Base-by-base conservation (phyloP, 1,140 invertebrate genomes). In the Camponotus vicinus region DNA sequence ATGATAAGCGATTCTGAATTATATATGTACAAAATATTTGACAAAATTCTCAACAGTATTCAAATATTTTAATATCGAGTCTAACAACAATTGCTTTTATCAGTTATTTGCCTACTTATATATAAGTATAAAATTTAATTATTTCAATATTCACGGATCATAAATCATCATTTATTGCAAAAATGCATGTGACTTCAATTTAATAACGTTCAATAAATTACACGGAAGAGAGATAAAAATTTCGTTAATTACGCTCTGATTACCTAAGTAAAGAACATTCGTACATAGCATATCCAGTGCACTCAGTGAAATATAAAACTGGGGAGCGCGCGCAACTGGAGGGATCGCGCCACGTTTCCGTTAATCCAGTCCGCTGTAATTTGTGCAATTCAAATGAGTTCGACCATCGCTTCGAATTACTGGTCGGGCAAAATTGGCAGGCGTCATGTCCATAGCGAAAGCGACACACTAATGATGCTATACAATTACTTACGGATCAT, bases 401-500 rank as follows among this genome's bases (percentile, higher is more conserved):
- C 57, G 42, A 67, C 42, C 9, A 8, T 40, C 45, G 86, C 79
- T 52, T 87, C 85, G 85, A 92, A 91, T 92, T 92, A 91, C 89
- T 61, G 66, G 57, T 42, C 59, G 52, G 55, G 4, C 27, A 21
- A 89, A 85, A 90, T 90, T 89, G 89, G 77, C 86, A 88, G 84
- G 89, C 92, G 91, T 92, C 92, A 89, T 52, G 84, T 73, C 75
- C 86, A 88, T 88, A 86, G 86, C 89, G 87, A 91, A 86, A 91
- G 91, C 86, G 91, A 76, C 52, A 71, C 78, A 76, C 86, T 91
- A 92, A 92, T 91, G 86, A 89, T 78, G 82, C 90, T 90, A 90
- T 91, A 90, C 92, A 93, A 92, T 93, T 93, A 91, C 92, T 86
- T 89, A 89, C 83, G 77, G 86, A 85, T 76, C 89, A 69, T 89